Base-by-base conservation (phyloP, 35 echinoderm and acorn worm species). In the Patiria miniata region DNA sequence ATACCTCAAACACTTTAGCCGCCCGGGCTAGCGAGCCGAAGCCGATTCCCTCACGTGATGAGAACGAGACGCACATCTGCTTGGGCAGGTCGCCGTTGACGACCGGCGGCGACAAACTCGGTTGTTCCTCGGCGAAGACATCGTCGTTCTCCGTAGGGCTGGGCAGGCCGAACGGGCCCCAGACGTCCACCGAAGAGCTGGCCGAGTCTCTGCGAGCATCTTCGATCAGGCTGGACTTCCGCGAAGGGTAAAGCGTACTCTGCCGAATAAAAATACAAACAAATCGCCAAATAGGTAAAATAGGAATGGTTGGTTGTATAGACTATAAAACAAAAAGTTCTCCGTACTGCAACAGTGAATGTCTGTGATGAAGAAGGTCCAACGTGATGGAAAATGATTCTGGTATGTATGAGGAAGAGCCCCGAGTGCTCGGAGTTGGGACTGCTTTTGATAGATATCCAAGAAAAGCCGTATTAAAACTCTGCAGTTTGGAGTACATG, bases 151-250 rank as follows among this genome's bases (percentile, higher is more conserved):
- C 93, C 36, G 85, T 87, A 26, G 93, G 82, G 68, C 85, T 91
- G 23, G 79, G 78, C 18, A 91, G 79, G 1, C 61, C 69, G 39
- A 83, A 77, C 18, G 84, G 84, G 18, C 80, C 80, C 8, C 61
- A 68, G 61, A 95, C 39, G 78, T 95, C 93, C 42, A 95, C 77
- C 30, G 89, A 91, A 7, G 91, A 84, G 14, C 93, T 73, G 39
- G 79, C 81, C 10, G 93, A 95, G 22, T 95, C 93, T 81, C 93
- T 53, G n/a, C 93, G 77, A 30, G 93, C 93, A 81, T 95, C 93
- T 85, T 95, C 89, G 39, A 95, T 95, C 53, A 95, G 79, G 85
- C 93, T 95, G 23, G 90, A 79, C 52, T 83, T 87, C 0, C 93
- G 90, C 36, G 89, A 88, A 2, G 93, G 93, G 61, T 95, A 95